phyloP scores from a whole-genome alignment of 2,113 vertebrate species.

The Nesogale talazaci region DNA sequence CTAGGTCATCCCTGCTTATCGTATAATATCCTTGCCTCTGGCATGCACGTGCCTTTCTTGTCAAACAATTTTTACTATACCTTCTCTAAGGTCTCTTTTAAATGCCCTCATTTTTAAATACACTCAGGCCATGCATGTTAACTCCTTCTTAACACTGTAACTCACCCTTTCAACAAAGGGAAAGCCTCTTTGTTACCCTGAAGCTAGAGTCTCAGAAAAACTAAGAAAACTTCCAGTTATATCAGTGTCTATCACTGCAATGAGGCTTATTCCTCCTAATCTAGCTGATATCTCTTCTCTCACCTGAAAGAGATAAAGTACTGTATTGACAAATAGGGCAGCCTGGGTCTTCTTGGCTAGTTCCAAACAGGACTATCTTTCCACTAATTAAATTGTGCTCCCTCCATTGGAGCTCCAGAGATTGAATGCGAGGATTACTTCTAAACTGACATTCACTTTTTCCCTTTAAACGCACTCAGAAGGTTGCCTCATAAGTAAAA shows the following conservation, averaged over 20 bases:
- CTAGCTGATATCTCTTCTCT: constrained; percentile 39
- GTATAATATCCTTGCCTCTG: constrained; percentile 64
- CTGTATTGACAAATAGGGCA: constrained; percentile 35
- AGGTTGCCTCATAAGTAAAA: not conserved
- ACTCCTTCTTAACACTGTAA: not conserved
- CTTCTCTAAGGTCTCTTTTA: constrained; percentile 43
- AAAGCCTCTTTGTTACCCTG: constrained; percentile 38
- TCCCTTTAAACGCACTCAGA: not conserved
- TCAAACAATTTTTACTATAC: constrained; percentile 64
- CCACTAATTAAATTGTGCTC: constrained; percentile 47
- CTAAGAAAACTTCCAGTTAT: constrained; percentile 1
- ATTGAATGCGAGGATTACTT: not conserved
- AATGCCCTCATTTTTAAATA: constrained; percentile 39
- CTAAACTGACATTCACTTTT: constrained; percentile 11
- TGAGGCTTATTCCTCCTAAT: not conserved
- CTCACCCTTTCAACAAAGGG: not conserved
- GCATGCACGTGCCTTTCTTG: constrained; percentile 56
- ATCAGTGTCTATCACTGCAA: not conserved
- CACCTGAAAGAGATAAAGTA: constrained; percentile 42
- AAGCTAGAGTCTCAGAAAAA: constrained; percentile 50
- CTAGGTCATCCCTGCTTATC: constrained; percentile 67
- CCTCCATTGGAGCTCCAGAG: not conserved
- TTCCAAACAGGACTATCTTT: constrained; percentile 18
- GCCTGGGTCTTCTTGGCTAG: not conserved
- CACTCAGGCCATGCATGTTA: constrained; percentile 20